Conservation (phyloP, 2,888 invertebrate species). For the Marronus borbonicus region DNA sequence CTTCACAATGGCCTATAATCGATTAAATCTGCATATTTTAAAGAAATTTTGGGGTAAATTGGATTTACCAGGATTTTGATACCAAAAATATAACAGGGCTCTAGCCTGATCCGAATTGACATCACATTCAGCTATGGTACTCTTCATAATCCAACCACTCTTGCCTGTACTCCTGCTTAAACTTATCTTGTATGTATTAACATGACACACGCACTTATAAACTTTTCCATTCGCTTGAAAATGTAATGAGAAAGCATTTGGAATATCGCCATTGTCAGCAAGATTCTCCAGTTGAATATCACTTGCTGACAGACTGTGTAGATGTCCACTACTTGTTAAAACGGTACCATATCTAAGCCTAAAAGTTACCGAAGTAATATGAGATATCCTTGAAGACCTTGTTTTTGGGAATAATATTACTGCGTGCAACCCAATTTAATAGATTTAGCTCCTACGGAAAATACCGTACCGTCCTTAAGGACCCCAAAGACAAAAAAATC, state of each 20-base stretch:
- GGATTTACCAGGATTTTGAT: constrained; percentile 60
- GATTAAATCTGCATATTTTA: background rate
- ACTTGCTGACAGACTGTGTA: constrained; percentile 69
- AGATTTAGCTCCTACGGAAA: constrained; percentile 73
- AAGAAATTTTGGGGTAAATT: background rate
- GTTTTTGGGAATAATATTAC: constrained; percentile 65
- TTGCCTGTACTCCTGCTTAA: constrained; percentile 52
- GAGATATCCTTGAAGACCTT: background rate
- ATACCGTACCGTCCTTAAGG: constrained; percentile 74
- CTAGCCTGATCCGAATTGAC: constrained; percentile 67
- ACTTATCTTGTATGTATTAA: constrained; percentile 55
- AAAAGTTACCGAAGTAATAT: constrained; percentile 54
- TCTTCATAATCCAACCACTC: constrained; percentile 60
- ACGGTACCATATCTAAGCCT: constrained; percentile 75
- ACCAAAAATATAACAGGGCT: constrained; percentile 68
- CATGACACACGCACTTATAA: constrained; percentile 60
- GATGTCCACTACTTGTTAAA: constrained; percentile 69
- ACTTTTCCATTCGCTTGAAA: constrained; percentile 62
- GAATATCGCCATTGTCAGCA: constrained; percentile 70
- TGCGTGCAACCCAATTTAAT: constrained; percentile 73
- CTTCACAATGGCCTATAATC: constrained; percentile 46
- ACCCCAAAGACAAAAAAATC: constrained; percentile 62
- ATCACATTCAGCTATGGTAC: constrained; percentile 61
- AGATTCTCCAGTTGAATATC: constrained; percentile 72
- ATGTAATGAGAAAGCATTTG: constrained; percentile 71